phyloP scores from a whole-genome alignment of 2,113 vertebrate genomes.

The Lepisosteus oculatus region DNA sequence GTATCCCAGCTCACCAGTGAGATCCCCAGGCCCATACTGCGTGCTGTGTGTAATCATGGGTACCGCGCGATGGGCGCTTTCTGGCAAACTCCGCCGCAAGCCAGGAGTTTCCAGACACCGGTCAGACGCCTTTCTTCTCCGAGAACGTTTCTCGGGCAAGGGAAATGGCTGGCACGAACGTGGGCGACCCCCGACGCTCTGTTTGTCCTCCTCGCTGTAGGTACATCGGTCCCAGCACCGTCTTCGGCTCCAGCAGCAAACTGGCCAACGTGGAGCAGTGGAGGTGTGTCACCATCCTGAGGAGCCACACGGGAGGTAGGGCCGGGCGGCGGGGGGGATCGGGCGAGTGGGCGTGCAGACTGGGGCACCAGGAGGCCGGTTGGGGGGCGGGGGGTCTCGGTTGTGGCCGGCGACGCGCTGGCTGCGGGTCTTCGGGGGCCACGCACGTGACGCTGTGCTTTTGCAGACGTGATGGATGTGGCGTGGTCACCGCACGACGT shows the following conservation, averaged over 20 bases:
- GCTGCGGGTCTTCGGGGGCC: background rate
- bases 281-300: conserved; percentile 93
- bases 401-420: background rate
- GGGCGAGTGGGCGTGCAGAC: too few relatives aligned
- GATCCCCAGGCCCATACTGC: too few relatives aligned
- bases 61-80: too few relatives aligned
- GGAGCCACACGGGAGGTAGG: conserved; percentile 94
- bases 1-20: too few relatives aligned
- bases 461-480: conserved; percentile 95
- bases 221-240: conserved; percentile 92
- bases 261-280: conserved; percentile 97
- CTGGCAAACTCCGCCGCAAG: too few relatives aligned
- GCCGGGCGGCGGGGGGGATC: too few relatives aligned
- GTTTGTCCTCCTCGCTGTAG: conserved; percentile 49
- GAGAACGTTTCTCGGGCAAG: too few relatives aligned
- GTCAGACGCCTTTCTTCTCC: background rate
- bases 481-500: conserved; percentile 96
- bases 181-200: background rate
- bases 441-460: conserved; percentile 4
- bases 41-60: too few relatives aligned
- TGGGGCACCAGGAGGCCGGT: too few relatives aligned
- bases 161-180: too few relatives aligned
- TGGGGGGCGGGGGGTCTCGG: too few relatives aligned
- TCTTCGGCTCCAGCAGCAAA: conserved; percentile 95
- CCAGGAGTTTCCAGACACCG: background rate